Conservation (phyloP, 2,113 vertebrate species). For the Cynoglossus semilaevis region DNA sequence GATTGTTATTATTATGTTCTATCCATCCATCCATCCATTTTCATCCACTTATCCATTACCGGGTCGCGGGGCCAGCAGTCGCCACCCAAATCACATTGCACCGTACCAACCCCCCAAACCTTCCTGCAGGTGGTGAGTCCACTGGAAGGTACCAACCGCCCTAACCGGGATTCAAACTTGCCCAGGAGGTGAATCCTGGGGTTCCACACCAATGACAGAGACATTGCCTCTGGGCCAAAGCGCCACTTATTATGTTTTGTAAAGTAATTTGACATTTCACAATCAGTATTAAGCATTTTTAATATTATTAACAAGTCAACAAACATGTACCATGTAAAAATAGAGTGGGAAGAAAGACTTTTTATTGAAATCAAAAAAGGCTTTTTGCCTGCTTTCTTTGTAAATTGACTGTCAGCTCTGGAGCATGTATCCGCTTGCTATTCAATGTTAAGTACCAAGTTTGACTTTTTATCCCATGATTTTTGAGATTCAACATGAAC, state of each 20-base stretch:
- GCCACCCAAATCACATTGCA: too few relatives aligned
- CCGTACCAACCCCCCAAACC: too few relatives aligned
- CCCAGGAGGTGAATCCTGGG: too few relatives aligned
- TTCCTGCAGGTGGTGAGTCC: too few relatives aligned
- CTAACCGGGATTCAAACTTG: too few relatives aligned
- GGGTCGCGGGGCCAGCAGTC: too few relatives aligned
- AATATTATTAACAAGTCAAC: constrained; percentile 78
- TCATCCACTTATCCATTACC: too few relatives aligned
- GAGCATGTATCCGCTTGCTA: constrained; percentile 92
- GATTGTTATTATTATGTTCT: constrained; percentile 71
- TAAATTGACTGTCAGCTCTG: constrained; percentile 93
- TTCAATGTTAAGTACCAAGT: constrained; percentile 76
- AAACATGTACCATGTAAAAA: constrained; percentile 77
- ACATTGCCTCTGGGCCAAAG: too few relatives aligned
- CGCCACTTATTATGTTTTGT: too few relatives aligned
- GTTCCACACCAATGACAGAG: too few relatives aligned
- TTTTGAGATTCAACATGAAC: constrained; percentile 73
- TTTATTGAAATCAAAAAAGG: constrained; percentile 91
- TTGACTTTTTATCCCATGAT: constrained; percentile 71
- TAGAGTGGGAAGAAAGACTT: constrained; percentile 72
- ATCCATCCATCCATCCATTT: too few relatives aligned
- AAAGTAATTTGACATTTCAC: constrained; percentile 81
- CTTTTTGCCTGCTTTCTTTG: constrained; percentile 94
- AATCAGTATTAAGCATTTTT: constrained; percentile 81
- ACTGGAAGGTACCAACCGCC: too few relatives aligned